These are phyloP conservation scores for Patella pellucida DNA, from an alignment of 2,888 invertebrate genomes.

Conservation along the genomic window DNA sequence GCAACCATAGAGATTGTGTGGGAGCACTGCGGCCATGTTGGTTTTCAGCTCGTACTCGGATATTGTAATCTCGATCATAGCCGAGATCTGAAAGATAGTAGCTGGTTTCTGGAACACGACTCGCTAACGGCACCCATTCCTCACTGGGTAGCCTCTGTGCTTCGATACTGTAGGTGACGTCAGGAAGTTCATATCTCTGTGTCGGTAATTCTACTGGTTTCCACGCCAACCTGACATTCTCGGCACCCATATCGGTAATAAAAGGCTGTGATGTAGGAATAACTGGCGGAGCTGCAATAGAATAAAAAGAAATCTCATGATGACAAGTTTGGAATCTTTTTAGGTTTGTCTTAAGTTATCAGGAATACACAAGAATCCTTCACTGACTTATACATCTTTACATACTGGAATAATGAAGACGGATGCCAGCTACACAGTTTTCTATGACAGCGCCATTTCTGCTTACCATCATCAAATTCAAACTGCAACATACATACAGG, in stretches of 20 bases:
- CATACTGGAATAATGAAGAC: no score
- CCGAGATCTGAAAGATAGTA: slow-evolving; percentile 75
- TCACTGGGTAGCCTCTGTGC: slow-evolving; percentile 52
- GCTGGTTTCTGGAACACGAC: slow-evolving; percentile 54
- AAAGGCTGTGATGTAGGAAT: slow-evolving; percentile 54
- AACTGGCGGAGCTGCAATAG: slow-evolving; percentile 48
- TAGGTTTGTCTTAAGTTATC: no score
- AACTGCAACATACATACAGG: no score
- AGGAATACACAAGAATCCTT: no score
- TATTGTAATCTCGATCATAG: slow-evolving; percentile 94
- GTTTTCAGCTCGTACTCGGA: slow-evolving; percentile 95
- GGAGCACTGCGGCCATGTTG: slow-evolving; percentile 97
- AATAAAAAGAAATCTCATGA: no score
- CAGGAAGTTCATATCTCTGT: slow-evolving; percentile 31
- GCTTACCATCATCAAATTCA: no score
- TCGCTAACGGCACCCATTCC: slow-evolving; percentile 53
- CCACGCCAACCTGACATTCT: slow-evolving; percentile 61
- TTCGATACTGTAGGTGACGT: slow-evolving; percentile 58
- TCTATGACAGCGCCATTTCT: no score
- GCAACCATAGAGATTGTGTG: slow-evolving; percentile 81
- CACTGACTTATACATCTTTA: no score
- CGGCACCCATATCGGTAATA: slow-evolving; percentile 58
- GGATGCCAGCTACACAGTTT: no score
- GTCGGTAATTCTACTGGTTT: slow-evolving; percentile 52
- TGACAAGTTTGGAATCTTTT: no score